phyloP scores from a whole-genome alignment of 2,113 vertebrate genomes.

The Brienomyrus brachyistius region DNA sequence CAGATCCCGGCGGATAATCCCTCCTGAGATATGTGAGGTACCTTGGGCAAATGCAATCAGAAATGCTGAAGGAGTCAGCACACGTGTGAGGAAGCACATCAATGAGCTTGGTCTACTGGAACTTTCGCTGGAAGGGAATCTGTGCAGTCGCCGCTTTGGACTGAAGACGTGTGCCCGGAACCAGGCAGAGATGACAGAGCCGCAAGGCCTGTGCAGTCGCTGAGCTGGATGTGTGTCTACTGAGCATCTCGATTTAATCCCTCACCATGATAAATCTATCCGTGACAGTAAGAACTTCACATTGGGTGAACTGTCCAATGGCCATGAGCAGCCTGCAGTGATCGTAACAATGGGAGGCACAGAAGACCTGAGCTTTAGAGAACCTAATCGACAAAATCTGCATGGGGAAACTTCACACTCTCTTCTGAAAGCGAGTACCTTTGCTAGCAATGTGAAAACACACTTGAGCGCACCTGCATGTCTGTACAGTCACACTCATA shows the following conservation, averaged over 20 bases:
- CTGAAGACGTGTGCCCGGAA: background rate
- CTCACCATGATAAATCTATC: background rate
- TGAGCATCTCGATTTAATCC: background rate
- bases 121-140: background rate
- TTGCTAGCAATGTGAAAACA: background rate
- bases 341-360: background rate
- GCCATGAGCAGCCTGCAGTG: background rate
- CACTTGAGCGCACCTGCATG: background rate
- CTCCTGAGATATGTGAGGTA: slow-evolving; percentile 6
- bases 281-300: background rate
- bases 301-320: background rate
- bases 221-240: background rate
- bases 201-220: background rate
- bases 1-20: slow-evolving; percentile 14
- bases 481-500: background rate
- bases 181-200: background rate
- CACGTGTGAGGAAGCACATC: background rate
- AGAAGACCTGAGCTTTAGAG: background rate
- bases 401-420: no score
- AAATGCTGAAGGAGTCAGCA: background rate
- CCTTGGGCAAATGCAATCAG: background rate
- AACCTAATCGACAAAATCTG: background rate
- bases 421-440: background rate
- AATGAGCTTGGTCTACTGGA: slow-evolving; percentile 4
- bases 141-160: background rate